Evolutionary conservation across 1,140 invertebrate species (phyloP), one percentile per base, ranked within the genome.

Genomic region (Copidosoma floridanum): DNA sequence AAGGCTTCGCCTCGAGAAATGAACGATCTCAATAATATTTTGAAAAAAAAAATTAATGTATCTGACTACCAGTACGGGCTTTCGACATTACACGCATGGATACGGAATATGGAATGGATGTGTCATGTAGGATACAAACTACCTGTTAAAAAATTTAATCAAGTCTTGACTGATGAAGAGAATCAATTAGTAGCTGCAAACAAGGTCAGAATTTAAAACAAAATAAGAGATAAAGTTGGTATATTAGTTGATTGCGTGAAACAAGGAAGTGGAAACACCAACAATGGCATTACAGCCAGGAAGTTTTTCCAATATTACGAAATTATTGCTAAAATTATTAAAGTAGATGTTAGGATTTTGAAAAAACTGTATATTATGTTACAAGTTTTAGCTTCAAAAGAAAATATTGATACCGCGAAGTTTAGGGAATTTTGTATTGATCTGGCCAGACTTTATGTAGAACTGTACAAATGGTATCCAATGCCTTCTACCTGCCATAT

Each of bases 91-190:
- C 53, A 55, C 32, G 53, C 38, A 12, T 55, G 40, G 53, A 55
- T 55, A 32, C 21, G 53, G n/a, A 27, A 27, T 16, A 55, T 55
- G 38, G 40, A 55, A 55, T 55, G 53, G 10, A 21, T 44, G 11
- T 26, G 43, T 8, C 24, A 55, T 23, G 14, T 55, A 32, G 53
- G 40, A 10, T 55, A 55, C 44, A 41, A 23, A 11, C 24, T 47
- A 40, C 7, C 12, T 12, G 41, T 50, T 27, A 50, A 41, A 50
- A 47, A 58, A 44, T 27, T 24, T 14, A 16, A n/a, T 11, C 11
- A 16, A 20, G 51, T 29, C 27, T 41, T 54, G 12, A 40, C 37
- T 6, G 24, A 26, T 26, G 4, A 26, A 14, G 23, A 50, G 4
- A 58, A 57, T 47, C 20, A 57, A 41, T 41, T 41, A 1, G 11